Conservation (phyloP, 1,140 invertebrate genomes). For the Archivesica marissinica region DNA sequence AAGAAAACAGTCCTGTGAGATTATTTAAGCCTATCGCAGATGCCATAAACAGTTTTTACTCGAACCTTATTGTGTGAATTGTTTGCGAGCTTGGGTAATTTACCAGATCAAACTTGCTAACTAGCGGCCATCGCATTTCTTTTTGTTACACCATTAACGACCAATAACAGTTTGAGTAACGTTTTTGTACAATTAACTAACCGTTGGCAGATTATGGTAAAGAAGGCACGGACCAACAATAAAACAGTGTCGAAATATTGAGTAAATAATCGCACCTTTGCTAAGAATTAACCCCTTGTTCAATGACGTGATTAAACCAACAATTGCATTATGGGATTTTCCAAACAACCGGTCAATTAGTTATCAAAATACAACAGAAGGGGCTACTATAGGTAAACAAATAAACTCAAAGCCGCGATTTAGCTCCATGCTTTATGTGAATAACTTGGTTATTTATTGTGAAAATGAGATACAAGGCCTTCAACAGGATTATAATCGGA, state of each 20-base stretch:
- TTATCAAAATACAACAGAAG: conserved; percentile 49
- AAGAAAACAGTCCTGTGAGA: neutral
- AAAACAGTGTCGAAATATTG: conserved; percentile 32
- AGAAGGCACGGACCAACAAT: neutral
- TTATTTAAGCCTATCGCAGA: neutral
- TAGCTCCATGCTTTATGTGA: conserved; percentile 15
- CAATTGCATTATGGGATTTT: conserved; percentile 36
- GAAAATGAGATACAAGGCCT: neutral
- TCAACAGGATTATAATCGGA: conserved; percentile 14
- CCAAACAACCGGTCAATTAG: conserved; percentile 46
- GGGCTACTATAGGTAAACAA: conserved; percentile 38
- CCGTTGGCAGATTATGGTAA: conserved; percentile 47
- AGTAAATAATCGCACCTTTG: conserved; percentile 47
- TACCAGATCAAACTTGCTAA: conserved; percentile 54
- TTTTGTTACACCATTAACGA: conserved; percentile 17
- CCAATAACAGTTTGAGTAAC: conserved; percentile 43
- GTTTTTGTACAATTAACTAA: conserved; percentile 16
- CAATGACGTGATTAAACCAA: conserved; percentile 55
- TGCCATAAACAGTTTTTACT: conserved; percentile 56
- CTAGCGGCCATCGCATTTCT: neutral
- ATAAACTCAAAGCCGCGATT: conserved; percentile 18
- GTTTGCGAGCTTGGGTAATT: conserved; percentile 52
- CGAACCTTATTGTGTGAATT: conserved; percentile 36
- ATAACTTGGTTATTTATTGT: conserved; percentile 23
- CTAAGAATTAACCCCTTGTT: conserved; percentile 31